These are phyloP conservation scores for Neomorphus geoffroyi DNA, from an alignment of 2,797 vertebrate species.

Conservation along the genomic window DNA sequence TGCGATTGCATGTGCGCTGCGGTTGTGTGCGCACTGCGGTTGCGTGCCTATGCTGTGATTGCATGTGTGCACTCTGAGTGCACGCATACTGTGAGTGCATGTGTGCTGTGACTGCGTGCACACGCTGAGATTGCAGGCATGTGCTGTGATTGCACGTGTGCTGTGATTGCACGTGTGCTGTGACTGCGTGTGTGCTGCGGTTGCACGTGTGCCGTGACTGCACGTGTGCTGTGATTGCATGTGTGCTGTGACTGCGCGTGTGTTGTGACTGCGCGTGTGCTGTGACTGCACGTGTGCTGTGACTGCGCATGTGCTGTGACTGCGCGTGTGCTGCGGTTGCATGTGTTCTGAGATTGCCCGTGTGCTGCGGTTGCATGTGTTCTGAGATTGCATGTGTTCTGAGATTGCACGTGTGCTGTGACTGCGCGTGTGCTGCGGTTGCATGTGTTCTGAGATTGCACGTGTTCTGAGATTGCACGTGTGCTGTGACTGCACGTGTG, in stretches of 20 bases:
- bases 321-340: fast-evolving
- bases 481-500: no score
- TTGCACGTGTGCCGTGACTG: no score
- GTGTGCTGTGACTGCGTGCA: fast-evolving
- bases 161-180: fast-evolving
- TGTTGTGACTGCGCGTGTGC: fast-evolving
- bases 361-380: no score
- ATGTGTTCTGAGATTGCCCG: fast-evolving
- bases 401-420: fast-evolving
- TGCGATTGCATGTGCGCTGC: fast-evolving
- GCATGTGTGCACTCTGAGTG: no score
- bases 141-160: no score
- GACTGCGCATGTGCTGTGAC: no score
- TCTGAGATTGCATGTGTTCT: background rate
- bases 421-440: fast-evolving
- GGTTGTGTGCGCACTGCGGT: no score
- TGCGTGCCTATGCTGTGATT: background rate
- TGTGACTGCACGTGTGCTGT: no score
- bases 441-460: no score
- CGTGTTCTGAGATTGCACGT: no score
- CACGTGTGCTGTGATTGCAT: fast-evolving
- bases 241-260: fast-evolving
- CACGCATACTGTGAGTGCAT: no score
- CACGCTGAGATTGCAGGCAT: no score
- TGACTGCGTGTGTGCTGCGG: fast-evolving